Conservation (phyloP, 2,888 invertebrate genomes). For the Bruchidius siliquastri region DNA sequence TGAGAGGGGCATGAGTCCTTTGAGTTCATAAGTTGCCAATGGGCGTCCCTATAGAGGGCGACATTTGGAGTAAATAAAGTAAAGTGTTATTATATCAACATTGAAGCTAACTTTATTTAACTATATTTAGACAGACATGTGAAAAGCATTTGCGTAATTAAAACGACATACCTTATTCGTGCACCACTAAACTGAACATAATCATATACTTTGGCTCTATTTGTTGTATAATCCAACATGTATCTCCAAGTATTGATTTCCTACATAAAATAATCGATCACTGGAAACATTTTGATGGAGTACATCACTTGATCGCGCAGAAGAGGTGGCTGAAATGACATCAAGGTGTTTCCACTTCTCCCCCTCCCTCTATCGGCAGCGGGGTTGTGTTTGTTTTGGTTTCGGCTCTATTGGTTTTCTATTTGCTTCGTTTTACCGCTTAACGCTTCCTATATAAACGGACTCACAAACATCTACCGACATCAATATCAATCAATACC, state of each 20-base stretch:
- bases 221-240: background rate
- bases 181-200: too few species aligned
- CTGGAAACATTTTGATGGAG: constrained; percentile 51
- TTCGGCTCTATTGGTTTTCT: constrained; percentile 33
- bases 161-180: too few species aligned
- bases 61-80: too few species aligned
- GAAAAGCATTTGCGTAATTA: too few species aligned
- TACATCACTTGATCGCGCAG: constrained; percentile 27
- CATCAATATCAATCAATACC: constrained; percentile 8
- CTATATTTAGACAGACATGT: too few species aligned
- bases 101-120: too few species aligned
- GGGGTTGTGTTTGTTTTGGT: constrained; percentile 42
- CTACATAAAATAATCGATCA: background rate
- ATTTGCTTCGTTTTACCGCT: constrained; percentile 9
- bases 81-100: too few species aligned
- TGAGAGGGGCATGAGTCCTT: too few species aligned
- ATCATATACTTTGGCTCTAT: too few species aligned
- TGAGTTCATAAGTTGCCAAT: too few species aligned
- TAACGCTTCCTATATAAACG: constrained; percentile 2
- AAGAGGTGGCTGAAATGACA: constrained; percentile 44
- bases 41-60: too few species aligned
- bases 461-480: constrained; percentile 4
- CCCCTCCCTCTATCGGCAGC: constrained; percentile 43
- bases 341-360: constrained; percentile 52
- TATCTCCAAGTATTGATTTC: background rate